Percentiles rank a stretch among this genome's conserved stretches.
These are phyloP conservation scores for Labroides dimidiatus DNA, from an alignment of 2,797 vertebrate genomes.

Conservation along the genomic window DNA sequence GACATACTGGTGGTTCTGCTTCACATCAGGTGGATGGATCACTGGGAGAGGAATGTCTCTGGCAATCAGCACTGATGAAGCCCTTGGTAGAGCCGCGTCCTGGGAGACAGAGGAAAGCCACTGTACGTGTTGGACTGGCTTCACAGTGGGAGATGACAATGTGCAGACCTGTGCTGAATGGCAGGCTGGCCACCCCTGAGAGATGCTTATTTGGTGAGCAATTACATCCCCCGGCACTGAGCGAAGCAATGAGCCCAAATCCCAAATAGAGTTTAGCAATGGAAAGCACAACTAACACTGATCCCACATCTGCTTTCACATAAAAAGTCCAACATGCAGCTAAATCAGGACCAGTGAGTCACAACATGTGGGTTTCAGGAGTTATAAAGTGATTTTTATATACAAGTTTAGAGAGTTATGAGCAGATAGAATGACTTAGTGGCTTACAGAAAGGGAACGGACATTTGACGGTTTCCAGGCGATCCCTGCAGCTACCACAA, in stretches of 20 bases:
- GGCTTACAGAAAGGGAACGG: conserved; percentile 45
- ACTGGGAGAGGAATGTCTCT: conserved; percentile 74
- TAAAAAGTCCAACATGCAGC: conserved; percentile 20
- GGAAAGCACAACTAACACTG: conserved; percentile 23
- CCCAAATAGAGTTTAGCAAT: conserved; percentile 47
- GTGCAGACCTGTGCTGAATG: conserved; percentile 72
- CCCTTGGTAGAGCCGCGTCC: conserved; percentile 64
- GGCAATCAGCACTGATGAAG: conserved; percentile 80
- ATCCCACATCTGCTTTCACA: conserved; percentile 43
- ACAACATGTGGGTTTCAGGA: conserved; percentile 53
- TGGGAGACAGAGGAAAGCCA: conserved; percentile 77
- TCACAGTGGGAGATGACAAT: conserved; percentile 66
- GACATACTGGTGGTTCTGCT: conserved; percentile 65
- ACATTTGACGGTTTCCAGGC: conserved; percentile 60
- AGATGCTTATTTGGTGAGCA: conserved; percentile 76
- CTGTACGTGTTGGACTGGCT: conserved; percentile 69
- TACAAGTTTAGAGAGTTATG: conserved; percentile 52
- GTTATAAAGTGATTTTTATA: conserved; percentile 47
- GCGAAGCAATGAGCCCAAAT: conserved; percentile 47
- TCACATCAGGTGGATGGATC: conserved; percentile 78
- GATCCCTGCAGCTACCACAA: conserved; percentile 75
- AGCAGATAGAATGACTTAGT: conserved; percentile 44
- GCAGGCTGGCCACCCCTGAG: conserved; percentile 71
- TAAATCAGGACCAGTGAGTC: conserved; percentile 44
- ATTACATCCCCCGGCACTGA: conserved; percentile 66